A percentile compares a stretch with the other conserved stretches of the same genome.
Conservation (phyloP, 92 coral and sea anemone genomes). For the Nematostella vectensis region DNA sequence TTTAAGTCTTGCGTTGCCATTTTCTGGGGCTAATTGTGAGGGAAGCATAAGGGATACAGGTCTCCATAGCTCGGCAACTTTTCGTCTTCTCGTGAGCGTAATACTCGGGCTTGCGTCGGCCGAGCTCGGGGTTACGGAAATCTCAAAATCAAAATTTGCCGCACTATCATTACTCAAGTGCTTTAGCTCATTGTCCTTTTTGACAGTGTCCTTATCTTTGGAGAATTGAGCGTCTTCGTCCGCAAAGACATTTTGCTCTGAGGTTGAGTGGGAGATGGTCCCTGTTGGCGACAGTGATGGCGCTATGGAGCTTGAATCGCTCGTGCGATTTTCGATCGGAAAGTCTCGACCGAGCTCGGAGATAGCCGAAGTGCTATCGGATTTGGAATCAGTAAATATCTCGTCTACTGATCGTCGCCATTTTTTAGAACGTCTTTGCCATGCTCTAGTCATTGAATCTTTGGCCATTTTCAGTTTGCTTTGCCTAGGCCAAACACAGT, state of each 20-base stretch:
- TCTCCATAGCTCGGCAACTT: neutral
- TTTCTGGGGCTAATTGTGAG: neutral
- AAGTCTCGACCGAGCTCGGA: conserved; percentile 22
- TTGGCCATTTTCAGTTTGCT: conserved; percentile 60
- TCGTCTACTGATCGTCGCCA: conserved; percentile 76
- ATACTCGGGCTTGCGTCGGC: neutral
- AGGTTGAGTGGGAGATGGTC: neutral
- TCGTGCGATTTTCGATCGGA: neutral
- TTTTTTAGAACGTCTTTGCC: conserved; percentile 65
- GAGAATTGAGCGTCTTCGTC: neutral
- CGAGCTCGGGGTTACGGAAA: neutral
- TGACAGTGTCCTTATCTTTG: neutral
- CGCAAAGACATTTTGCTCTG: neutral
- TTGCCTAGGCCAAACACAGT: conserved; percentile 18
- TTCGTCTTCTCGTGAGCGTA: neutral
- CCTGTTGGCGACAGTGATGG: neutral
- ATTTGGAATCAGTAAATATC: neutral
- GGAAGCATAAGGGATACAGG: conserved; percentile 2
- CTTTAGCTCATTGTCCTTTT: neutral
- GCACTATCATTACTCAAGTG: neutral
- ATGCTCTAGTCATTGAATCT: conserved; percentile 49
- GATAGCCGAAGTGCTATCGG: conserved; percentile 14
- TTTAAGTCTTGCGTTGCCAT: neutral
- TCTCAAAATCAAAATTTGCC: neutral
- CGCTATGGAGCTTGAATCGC: neutral